phyloP scores from a whole-genome alignment of 2,797 vertebrate genomes.

The Allenopithecus nigroviridis region DNA sequence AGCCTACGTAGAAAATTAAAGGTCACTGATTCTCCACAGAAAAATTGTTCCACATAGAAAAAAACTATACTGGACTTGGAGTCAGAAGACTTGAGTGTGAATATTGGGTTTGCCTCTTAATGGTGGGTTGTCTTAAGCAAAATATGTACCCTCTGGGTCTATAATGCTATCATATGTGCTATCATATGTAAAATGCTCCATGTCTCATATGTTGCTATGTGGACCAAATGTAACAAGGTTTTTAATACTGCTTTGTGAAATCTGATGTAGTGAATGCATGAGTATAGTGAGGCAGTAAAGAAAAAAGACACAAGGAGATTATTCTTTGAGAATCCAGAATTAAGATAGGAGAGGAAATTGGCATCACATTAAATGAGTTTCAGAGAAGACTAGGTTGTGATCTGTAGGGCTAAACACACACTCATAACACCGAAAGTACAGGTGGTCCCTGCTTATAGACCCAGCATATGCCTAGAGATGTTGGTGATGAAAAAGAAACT shows the following conservation, averaged over 20 bases:
- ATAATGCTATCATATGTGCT: neutral
- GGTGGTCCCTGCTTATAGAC: neutral
- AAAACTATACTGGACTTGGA: constrained; percentile 68
- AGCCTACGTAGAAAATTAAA: constrained; percentile 14
- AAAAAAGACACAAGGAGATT: neutral
- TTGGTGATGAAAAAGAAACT: neutral
- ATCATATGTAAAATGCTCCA: neutral
- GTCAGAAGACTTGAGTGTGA: constrained; percentile 58
- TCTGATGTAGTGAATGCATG: neutral
- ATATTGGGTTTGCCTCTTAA: neutral
- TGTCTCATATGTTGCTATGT: neutral
- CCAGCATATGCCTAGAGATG: neutral
- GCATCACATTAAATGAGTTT: neutral
- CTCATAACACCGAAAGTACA: neutral
- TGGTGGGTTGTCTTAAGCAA: neutral
- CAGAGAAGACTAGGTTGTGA: neutral
- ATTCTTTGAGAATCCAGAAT: neutral
- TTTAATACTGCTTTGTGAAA: neutral
- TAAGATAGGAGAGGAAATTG: neutral
- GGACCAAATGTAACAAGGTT: neutral
- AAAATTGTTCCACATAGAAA: neutral
- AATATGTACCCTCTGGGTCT: neutral
- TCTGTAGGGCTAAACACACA: neutral
- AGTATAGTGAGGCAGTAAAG: neutral
- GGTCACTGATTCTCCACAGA: neutral